phyloP scores from a whole-genome alignment of 2,113 vertebrate species.

The Aspiorhynchus laticeps region DNA sequence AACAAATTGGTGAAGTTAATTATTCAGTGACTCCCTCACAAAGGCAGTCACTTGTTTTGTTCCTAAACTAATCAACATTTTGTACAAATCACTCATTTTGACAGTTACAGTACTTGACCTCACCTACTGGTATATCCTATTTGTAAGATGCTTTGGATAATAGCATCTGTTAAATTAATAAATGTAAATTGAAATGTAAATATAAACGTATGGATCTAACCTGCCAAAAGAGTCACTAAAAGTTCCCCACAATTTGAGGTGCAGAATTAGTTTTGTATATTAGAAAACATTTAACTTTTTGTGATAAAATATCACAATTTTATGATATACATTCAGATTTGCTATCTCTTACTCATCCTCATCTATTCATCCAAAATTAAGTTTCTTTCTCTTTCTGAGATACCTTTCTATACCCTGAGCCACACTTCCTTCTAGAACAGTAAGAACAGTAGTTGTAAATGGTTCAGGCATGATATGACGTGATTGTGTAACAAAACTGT shows the following conservation, averaged over 20 bases:
- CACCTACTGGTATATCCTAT: background rate
- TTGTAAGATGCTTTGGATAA: no score
- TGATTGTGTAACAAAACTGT: constrained; percentile 30
- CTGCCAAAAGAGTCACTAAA: background rate
- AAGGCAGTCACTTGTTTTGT: background rate
- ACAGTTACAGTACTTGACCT: background rate
- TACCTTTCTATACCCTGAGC: background rate
- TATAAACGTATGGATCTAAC: background rate
- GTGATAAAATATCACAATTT: background rate
- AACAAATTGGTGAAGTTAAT: background rate
- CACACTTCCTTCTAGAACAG: background rate
- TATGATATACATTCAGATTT: background rate
- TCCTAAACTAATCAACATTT: background rate
- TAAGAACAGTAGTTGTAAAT: background rate
- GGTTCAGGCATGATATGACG: background rate
- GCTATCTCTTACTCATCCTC: background rate
- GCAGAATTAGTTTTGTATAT: background rate
- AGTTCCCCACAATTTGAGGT: background rate
- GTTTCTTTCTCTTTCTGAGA: background rate
- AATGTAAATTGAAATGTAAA: background rate
- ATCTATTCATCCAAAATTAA: no score
- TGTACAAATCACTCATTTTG: background rate
- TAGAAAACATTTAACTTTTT: background rate
- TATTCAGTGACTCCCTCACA: background rate
- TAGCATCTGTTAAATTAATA: background rate